Conservation (phyloP, 2,113 vertebrate species). For the Limanda limanda region DNA sequence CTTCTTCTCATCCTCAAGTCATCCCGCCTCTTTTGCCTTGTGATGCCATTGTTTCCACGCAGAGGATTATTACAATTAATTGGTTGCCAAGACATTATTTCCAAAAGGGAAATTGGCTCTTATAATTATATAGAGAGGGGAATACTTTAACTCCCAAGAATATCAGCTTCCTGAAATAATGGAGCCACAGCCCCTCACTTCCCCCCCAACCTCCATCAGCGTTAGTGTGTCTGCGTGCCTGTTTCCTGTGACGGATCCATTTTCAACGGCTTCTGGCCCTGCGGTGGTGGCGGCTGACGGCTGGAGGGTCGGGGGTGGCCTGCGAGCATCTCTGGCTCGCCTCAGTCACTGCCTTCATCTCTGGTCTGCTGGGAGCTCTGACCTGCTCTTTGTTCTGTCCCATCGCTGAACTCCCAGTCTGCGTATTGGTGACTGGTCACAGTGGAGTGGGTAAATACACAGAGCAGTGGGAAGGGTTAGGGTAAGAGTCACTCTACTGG, state of each 20-base stretch:
- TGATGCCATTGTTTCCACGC: constrained; percentile 70
- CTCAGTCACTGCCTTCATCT: constrained; percentile 26
- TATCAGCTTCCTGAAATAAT: constrained; percentile 82
- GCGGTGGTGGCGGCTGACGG: constrained; percentile 48
- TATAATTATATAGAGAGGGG: constrained; percentile 83
- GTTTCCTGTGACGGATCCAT: constrained; percentile 82
- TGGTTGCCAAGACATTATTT: constrained; percentile 82
- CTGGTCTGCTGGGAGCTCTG: constrained; percentile 45
- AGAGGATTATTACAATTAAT: constrained; percentile 83
- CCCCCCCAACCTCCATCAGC: constrained; percentile 55
- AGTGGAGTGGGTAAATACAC: constrained; percentile 34
- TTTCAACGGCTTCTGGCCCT: constrained; percentile 71
- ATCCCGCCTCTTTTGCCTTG: constrained; percentile 52
- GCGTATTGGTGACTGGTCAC: neutral
- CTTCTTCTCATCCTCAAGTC: constrained; percentile 38
- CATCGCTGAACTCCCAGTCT: constrained; percentile 18
- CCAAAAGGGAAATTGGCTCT: constrained; percentile 84
- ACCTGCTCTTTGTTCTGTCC: constrained; percentile 52
- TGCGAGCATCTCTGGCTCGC: constrained; percentile 23
- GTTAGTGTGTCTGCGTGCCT: constrained; percentile 71
- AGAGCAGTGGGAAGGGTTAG: constrained; percentile 36
- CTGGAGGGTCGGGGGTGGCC: constrained; percentile 57
- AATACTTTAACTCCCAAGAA: constrained; percentile 84
- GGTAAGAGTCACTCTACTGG: constrained; percentile 6
- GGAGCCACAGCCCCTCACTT: constrained; percentile 57